Percentiles rank a stretch among this genome's conserved stretches.
Evolutionary conservation across 2,797 vertebrate species (phyloP).

Genomic region (Pteronotus mesoamericanus): DNA sequence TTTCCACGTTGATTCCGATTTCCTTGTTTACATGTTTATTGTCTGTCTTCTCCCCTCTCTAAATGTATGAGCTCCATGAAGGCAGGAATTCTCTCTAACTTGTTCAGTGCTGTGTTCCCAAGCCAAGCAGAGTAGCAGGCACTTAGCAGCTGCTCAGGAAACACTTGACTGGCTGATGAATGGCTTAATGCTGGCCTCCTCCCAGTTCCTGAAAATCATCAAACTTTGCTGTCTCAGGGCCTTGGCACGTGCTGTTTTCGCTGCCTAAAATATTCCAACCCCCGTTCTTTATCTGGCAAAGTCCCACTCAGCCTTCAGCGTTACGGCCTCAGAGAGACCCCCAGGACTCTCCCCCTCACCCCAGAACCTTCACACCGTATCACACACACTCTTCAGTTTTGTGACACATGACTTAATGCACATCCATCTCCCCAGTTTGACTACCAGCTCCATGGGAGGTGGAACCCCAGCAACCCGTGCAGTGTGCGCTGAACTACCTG

Average conservation of each 20-base stretch:
- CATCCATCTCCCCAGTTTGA: not conserved
- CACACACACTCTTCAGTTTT: not conserved
- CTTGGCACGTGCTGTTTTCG: not conserved
- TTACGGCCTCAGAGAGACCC: not conserved
- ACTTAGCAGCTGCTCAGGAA: not conserved
- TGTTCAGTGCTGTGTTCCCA: not conserved
- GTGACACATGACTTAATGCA: not conserved
- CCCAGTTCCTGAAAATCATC: not conserved
- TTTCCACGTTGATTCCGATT: not conserved
- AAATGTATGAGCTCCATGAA: not conserved
- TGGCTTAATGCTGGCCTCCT: not conserved
- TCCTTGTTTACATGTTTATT: not conserved
- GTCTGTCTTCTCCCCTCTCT: not conserved
- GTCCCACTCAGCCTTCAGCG: not conserved
- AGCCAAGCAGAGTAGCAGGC: not conserved
- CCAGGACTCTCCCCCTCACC: not conserved
- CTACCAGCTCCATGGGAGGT: not conserved
- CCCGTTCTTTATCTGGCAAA: not conserved
- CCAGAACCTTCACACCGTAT: not conserved
- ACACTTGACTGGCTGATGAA: not conserved
- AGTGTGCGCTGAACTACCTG: not conserved
- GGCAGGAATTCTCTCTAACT: not conserved
- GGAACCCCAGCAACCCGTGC: accelerated
- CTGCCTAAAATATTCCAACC: not conserved
- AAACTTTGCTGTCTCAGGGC: not conserved